These are phyloP conservation scores for Megamerina dolium DNA, from an alignment of 2,888 invertebrate species.

Conservation along the genomic window DNA sequence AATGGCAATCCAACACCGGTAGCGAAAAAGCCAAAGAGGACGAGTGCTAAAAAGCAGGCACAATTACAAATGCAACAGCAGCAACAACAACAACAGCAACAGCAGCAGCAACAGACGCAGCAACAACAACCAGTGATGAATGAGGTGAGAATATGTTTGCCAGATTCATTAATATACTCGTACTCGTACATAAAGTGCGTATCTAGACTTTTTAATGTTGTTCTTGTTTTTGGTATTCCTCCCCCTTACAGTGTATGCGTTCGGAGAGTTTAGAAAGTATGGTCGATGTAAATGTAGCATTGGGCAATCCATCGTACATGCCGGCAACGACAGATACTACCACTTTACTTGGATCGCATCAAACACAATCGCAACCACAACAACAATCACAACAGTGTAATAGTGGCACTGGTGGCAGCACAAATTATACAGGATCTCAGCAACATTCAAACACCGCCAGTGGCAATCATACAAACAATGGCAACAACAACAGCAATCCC, in stretches of 20 bases:
- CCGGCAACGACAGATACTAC: constrained; percentile 41
- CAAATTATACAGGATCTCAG: constrained; percentile 36
- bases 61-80: constrained; percentile 29
- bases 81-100: constrained; percentile 21
- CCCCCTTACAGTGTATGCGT: constrained; percentile 51
- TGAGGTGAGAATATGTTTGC: constrained; percentile 43
- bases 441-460: constrained; percentile 27
- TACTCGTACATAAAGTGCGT: constrained; percentile 16
- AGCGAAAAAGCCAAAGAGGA: constrained; percentile 46
- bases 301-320: constrained; percentile 48
- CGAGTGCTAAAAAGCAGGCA: constrained; percentile 39
- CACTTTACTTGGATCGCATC: constrained; percentile 30
- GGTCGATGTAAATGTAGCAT: constrained; percentile 52
- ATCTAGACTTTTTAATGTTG: background rate
- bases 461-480: constrained; percentile 20
- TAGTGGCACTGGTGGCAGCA: too few relatives aligned
- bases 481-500: constrained; percentile 12
- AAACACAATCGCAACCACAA: constrained; percentile 36
- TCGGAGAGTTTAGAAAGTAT: constrained; percentile 63
- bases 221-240: background rate
- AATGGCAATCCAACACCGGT: constrained; percentile 47
- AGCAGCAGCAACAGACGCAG: constrained; percentile 21
- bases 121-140: constrained; percentile 41
- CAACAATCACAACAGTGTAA: constrained; percentile 49
- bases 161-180: constrained; percentile 13